These are phyloP conservation scores for Hippocampus guttulatus DNA, from an alignment of 2,113 vertebrate genomes.

Conservation along the genomic window DNA sequence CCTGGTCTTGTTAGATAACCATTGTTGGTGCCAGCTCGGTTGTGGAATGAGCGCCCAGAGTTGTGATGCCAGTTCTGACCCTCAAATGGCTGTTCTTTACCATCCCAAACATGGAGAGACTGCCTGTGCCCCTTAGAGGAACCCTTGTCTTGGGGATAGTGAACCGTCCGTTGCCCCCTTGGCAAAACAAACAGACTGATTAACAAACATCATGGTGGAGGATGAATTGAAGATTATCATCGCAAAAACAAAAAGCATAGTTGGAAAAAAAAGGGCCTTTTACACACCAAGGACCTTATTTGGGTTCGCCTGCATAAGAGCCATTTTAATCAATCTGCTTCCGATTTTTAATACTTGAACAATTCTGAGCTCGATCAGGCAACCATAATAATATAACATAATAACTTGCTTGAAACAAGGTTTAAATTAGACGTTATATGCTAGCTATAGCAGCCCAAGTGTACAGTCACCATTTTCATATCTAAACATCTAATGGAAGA, in stretches of 20 bases:
- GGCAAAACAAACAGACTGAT: constrained; percentile 17
- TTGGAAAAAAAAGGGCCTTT: background rate
- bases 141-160: constrained; percentile 74
- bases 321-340: background rate
- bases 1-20: constrained; percentile 64
- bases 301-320: background rate
- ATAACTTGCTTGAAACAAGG: background rate
- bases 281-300: background rate
- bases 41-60: constrained; percentile 63
- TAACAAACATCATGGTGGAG: background rate
- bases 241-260: background rate
- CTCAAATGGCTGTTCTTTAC: constrained; percentile 76
- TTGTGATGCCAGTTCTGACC: constrained; percentile 77
- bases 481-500: background rate
- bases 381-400: no score
- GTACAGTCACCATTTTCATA: background rate
- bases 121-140: constrained; percentile 72
- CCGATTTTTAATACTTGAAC: background rate
- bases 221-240: background rate
- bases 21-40: constrained; percentile 62
- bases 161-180: constrained; percentile 70
- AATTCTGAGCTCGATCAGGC: no score
- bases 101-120: constrained; percentile 76
- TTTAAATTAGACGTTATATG: background rate
- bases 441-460: background rate